These are phyloP conservation scores for Euleptes europaea DNA, from an alignment of 2,113 vertebrate species.

Conservation along the genomic window DNA sequence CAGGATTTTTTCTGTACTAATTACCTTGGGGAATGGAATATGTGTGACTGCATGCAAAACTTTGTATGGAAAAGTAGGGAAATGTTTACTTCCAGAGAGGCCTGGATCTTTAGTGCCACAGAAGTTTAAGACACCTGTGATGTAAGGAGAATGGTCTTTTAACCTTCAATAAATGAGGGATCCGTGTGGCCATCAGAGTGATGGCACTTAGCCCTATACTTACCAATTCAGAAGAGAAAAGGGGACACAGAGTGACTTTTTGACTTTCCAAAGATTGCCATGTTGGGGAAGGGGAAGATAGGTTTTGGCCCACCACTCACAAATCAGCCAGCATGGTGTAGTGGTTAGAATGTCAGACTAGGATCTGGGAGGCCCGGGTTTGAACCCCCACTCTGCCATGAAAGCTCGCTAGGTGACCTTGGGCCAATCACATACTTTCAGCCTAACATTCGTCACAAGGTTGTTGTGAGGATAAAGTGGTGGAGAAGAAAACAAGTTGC, in stretches of 20 bases:
- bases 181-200: background rate
- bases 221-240: background rate
- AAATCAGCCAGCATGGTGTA: no score
- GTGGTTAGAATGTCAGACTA: no score
- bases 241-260: background rate
- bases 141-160: background rate
- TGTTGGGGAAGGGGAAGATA: no score
- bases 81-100: background rate
- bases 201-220: background rate
- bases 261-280: background rate
- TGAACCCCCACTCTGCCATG: no score
- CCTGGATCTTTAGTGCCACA: background rate
- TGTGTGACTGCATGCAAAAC: background rate
- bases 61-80: background rate
- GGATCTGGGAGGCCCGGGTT: no score
- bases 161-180: background rate
- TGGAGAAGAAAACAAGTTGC: no score
- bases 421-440: no score
- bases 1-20: rapidly evolving
- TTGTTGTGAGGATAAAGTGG: no score
- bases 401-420: no score
- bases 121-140: background rate
- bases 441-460: no score
- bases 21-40: background rate
- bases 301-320: background rate